Evolutionary conservation across 2,888 invertebrate species (phyloP).

Genomic region (Tenthredo notha): DNA sequence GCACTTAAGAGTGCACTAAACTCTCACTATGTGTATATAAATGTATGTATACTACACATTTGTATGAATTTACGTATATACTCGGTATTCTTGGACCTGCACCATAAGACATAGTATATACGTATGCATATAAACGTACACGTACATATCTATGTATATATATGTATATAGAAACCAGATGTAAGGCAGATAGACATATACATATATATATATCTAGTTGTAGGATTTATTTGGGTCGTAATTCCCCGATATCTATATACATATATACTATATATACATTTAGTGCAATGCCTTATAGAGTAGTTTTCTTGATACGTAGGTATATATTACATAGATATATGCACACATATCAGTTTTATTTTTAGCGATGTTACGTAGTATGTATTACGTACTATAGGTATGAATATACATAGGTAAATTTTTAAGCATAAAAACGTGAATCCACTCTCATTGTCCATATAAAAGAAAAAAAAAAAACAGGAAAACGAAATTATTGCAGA

Average conservation of each 20-base stretch:
- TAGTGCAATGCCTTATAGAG: background rate
- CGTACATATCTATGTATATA: background rate
- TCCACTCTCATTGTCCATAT: background rate
- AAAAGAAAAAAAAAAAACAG: background rate
- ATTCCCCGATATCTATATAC: conserved; percentile 9
- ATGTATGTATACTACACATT: background rate
- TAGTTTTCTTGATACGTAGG: background rate
- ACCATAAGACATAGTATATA: background rate
- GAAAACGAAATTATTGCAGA: background rate
- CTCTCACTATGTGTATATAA: background rate
- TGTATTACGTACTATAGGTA: background rate
- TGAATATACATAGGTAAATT: background rate
- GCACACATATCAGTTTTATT: background rate
- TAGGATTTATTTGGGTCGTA: conserved; percentile 45
- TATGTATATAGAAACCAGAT: conserved; percentile 8
- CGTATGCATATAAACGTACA: background rate
- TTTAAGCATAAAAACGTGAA: background rate
- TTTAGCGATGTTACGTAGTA: background rate
- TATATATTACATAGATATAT: background rate
- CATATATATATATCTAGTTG: background rate
- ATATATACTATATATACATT: background rate
- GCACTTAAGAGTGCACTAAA: conserved; percentile 39
- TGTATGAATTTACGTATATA: background rate
- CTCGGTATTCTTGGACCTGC: conserved; percentile 13
- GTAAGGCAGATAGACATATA: background rate